phyloP scores from a whole-genome alignment of 2,797 vertebrate species.

The Trichosurus vulpecula region DNA sequence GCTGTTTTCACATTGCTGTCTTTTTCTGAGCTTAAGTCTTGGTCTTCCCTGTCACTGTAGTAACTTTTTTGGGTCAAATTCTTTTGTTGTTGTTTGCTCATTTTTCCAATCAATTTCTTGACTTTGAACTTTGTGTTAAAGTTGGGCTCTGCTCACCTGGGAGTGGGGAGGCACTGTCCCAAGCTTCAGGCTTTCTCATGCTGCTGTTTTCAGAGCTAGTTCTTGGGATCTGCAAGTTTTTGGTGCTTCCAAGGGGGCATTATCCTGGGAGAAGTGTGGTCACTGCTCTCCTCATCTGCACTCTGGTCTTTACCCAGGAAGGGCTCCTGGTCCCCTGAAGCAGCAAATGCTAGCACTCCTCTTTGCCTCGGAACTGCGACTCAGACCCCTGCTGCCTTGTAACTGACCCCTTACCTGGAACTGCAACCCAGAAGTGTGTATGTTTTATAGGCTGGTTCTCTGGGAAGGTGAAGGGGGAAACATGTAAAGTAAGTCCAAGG shows the following conservation, averaged over 20 bases:
- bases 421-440: background rate
- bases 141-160: background rate
- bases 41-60: background rate
- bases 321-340: background rate
- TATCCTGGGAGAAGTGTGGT: no score
- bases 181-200: background rate
- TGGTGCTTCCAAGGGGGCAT: no score
- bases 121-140: background rate
- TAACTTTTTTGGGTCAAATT: background rate
- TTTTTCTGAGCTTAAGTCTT: background rate
- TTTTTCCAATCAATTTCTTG: background rate
- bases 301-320: background rate
- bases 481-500: background rate
- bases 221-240: no score
- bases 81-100: background rate
- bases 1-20: background rate
- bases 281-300: background rate
- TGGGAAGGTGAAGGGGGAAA: background rate
- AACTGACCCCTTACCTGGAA: background rate
- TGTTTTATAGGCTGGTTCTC: background rate
- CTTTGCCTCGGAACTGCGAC: background rate
- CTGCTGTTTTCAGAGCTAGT: background rate
- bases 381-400: background rate
- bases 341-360: background rate
- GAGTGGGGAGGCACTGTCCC: background rate